Evolutionary conservation across 2,113 vertebrate genomes (phyloP).

Genomic region (Carassius gibelio): DNA sequence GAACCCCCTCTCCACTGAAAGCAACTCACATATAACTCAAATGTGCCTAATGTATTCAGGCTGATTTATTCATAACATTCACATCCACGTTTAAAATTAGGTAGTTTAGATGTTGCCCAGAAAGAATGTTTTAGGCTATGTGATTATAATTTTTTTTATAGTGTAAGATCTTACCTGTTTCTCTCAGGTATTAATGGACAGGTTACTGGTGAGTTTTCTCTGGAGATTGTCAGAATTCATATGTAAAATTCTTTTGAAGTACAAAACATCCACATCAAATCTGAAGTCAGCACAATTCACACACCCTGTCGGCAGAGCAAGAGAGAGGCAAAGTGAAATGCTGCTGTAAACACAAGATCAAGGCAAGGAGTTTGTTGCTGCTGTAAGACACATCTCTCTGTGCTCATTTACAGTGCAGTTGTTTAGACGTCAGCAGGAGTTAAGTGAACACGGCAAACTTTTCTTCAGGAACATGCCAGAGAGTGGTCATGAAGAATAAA

Average conservation of each 20-base stretch:
- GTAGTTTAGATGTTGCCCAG: conserved; percentile 4
- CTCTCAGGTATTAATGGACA: neutral
- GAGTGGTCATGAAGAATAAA: neutral
- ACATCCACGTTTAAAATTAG: neutral
- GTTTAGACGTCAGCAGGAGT: conserved; percentile 20
- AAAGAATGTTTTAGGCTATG: neutral
- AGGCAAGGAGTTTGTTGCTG: conserved; percentile 7
- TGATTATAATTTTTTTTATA: neutral
- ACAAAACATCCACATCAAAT: conserved; percentile 24
- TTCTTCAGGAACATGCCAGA: conserved; percentile 17
- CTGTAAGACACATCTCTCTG: neutral
- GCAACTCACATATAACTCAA: neutral
- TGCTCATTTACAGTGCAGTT: conserved; percentile 14
- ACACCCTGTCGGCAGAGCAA: conserved; percentile 7
- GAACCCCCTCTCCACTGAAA: too few relatives aligned
- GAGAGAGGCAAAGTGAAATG: conserved; percentile 7
- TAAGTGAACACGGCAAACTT: conserved; percentile 17
- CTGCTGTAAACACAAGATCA: conserved; percentile 28
- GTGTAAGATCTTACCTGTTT: neutral
- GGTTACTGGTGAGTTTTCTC: neutral
- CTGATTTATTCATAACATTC: neutral
- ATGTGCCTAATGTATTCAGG: neutral
- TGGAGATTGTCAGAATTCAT: conserved; percentile 2
- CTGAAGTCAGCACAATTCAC: conserved; percentile 36
- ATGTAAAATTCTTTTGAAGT: conserved; percentile 8